Percentiles rank a stretch among this genome's conserved stretches.
phyloP scores from a whole-genome alignment of 2,888 invertebrate genomes.

The Cosmia pyralina region DNA sequence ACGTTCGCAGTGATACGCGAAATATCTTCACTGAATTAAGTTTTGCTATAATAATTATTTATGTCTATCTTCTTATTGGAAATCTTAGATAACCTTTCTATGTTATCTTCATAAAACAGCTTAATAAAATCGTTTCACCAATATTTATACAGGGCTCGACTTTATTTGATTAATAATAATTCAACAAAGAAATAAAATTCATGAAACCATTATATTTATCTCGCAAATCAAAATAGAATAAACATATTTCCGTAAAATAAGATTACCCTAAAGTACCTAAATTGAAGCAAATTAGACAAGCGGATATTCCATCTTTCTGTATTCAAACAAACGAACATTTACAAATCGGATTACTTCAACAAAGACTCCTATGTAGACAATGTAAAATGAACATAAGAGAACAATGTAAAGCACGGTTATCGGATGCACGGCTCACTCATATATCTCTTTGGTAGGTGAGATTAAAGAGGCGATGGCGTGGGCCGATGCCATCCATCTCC shows the following conservation, averaged over 20 bases:
- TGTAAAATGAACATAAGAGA: slow-evolving; percentile 35
- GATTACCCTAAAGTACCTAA: slow-evolving; percentile 19
- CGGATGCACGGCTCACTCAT: slow-evolving; percentile 72
- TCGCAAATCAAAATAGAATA: slow-evolving; percentile 17
- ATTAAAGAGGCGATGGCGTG: slow-evolving; percentile 85
- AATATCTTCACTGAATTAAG: slow-evolving; percentile 53
- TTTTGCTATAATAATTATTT: slow-evolving; percentile 8
- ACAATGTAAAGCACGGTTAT: slow-evolving; percentile 52
- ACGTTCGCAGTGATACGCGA: slow-evolving; percentile 57
- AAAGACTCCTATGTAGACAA: slow-evolving; percentile 28
- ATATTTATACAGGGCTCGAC: slow-evolving; percentile 10
- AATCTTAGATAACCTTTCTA: not conserved
- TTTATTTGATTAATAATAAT: slow-evolving; percentile 16
- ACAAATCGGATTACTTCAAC: slow-evolving; percentile 41
- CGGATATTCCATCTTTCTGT: slow-evolving; percentile 26
- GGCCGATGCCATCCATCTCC: slow-evolving; percentile 82
- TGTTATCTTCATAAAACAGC: not conserved
- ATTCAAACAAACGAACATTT: slow-evolving; percentile 31
- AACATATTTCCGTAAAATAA: slow-evolving; percentile 21
- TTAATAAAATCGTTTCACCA: slow-evolving; percentile 5
- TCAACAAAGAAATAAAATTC: slow-evolving; percentile 14
- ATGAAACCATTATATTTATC: slow-evolving; percentile 13
- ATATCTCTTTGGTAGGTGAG: slow-evolving; percentile 83
- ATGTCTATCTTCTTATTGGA: slow-evolving; percentile 24
- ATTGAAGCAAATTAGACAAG: slow-evolving; percentile 31